These are phyloP conservation scores for Bombus cullumanus DNA, from an alignment of 1,140 invertebrate species.

Conservation along the genomic window DNA sequence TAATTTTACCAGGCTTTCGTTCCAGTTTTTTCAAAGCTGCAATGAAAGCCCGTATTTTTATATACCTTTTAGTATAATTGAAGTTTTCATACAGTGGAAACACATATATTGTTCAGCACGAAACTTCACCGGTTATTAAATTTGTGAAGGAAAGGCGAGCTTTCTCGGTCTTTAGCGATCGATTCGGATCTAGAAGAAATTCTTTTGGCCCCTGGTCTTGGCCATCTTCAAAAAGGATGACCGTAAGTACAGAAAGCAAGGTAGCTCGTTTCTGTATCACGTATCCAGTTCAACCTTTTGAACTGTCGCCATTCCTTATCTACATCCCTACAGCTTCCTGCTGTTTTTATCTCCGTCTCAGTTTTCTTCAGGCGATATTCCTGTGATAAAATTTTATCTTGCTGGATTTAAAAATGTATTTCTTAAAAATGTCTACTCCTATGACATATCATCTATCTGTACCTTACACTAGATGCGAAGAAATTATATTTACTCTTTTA, in stretches of 20 bases:
- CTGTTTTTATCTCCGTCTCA: background rate
- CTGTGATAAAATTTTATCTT: background rate
- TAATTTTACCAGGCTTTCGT: background rate
- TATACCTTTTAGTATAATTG: background rate
- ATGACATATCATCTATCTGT: background rate
- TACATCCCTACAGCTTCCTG: background rate
- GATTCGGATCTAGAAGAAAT: background rate
- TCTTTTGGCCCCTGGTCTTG: background rate
- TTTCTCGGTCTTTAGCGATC: background rate
- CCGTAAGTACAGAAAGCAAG: background rate
- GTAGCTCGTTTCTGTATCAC: background rate
- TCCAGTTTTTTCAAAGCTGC: background rate
- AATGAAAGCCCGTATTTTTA: background rate
- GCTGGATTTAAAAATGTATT: background rate
- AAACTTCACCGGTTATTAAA: background rate
- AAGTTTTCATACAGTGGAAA: background rate
- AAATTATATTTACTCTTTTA: too few relatives aligned
- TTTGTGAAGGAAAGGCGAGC: background rate
- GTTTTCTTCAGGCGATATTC: background rate
- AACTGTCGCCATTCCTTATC: constrained; percentile 1
- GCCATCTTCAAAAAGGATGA: background rate
- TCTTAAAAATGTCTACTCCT: background rate
- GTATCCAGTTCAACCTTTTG: constrained; percentile 8
- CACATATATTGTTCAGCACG: background rate
- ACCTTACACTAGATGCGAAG: too few relatives aligned